Evolutionary conservation across 2,797 vertebrate species (phyloP), one percentile per base, ranked within the genome.

Genomic region (Sebastes variabilis): DNA sequence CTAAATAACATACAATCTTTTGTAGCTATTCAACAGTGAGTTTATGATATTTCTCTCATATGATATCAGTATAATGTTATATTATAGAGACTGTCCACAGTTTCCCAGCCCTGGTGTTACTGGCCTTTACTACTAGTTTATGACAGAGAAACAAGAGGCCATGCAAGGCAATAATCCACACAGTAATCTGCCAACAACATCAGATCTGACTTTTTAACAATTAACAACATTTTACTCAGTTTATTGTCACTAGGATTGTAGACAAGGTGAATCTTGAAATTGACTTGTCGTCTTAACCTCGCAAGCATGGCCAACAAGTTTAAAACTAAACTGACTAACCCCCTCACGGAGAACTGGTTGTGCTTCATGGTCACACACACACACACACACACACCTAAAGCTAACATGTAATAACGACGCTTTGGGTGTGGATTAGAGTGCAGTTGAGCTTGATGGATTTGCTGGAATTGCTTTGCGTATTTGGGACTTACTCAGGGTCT

Each of bases 281-380:
- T 29, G 12, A 67, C 9, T 32, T 7, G 8, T 55, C 6, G 4
- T 69, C 32, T 6, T 59, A 32, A 14, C 13, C 52, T 66, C 64
- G 55, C 25, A 8, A 59, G 61, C 75, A 75, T 74, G 61, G 24
- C 34, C 42, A 18, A 32, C 2, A n/a, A 58, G 56, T 55, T 27
- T 32, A 6, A 34, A 38, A 66, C 56, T 73, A 59, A 77, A 66
- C 10, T 2, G 1, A 79, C 81, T 85, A 80, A 87, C 22, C 24
- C 8, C 20, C 49, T 61, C 4, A 20, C 2, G 2, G 36, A 72
- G 30, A 11, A 3, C 8, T 8, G 14, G 30, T 6, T 56, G 66
- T 65, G 52, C 16, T 49, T 34, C 29, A 2, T 10, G 14, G 32
- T 49, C 49, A 13, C 58, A 38, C 36, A 72, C 38, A 72, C 38